phyloP scores from a whole-genome alignment of 2,113 vertebrate species.

The Felis catus region F.catus_Fca126_mat1.0 CM031416.1:36559001-36559500 shows the following conservation, averaged over 20 bases:
- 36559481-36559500: not conserved
- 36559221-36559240: accelerated
- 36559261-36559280: not conserved
- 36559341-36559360: not conserved
- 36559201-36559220: accelerated
- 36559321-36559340: not conserved
- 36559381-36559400: not conserved
- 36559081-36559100: not conserved
- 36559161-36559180: accelerated
- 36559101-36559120: not conserved
- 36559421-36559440: not conserved
- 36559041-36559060: too few species aligned
- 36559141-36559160: not conserved
- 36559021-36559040: not conserved
- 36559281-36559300: not conserved
- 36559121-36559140: not conserved
- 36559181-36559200: accelerated
- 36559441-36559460: not conserved
- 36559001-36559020: not conserved
- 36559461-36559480: not conserved
- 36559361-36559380: not conserved
- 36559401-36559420: not conserved
- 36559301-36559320: not conserved
- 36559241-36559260: not conserved
- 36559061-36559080: not conserved